Evolutionary conservation across 2,888 invertebrate species (phyloP), one percentile per base, ranked within the genome.

Genomic region (Lithophane socia): DNA sequence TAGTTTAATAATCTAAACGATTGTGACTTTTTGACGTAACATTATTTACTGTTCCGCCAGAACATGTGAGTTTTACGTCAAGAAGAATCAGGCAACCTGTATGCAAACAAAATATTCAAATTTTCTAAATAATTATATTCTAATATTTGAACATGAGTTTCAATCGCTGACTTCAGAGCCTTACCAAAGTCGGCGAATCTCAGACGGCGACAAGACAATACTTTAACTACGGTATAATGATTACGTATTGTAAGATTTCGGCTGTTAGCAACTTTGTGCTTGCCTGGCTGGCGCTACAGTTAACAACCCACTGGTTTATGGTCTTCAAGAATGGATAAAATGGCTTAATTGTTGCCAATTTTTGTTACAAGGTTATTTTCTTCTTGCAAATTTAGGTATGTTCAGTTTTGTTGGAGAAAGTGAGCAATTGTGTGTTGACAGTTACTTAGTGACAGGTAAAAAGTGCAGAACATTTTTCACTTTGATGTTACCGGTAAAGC

Each of bases 161-260:
- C 21, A 52, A 44, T 54, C 90, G 89, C 91, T 84, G 12, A 47
- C 72, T 90, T 88, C 75, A 56, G 88, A 87, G 93, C 94, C 90
- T 82, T 63, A 84, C 88, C 75, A 79, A 82, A 87, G 93, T 91
- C 95, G 96, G 95, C 91, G 86, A 90, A 91, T 90, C 90, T 93
- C 91, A 92, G 94, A 95, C 93, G 92, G 91, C 91, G 93, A 93
- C 93, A 93, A 94, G 94, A 95, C 96, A 95, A 95, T 94, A 92
- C 92, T 90, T 84, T 94, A 94, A 95, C 92, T 94, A 94, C 92
- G 89, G 88, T 90, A 92, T 95, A 95, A 95, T 95, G 93, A 96
- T 93, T 92, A 91, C 90, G 92, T 92, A 94, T 95, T 95, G 95
- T 95, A 90, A 89, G 90, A 89, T 91, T 91, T 91, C 82, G 91